A percentile compares a stretch with the other conserved stretches of the same genome.
Conservation (phyloP, 1,140 invertebrate species). For the Drosophila suzukii region DNA sequence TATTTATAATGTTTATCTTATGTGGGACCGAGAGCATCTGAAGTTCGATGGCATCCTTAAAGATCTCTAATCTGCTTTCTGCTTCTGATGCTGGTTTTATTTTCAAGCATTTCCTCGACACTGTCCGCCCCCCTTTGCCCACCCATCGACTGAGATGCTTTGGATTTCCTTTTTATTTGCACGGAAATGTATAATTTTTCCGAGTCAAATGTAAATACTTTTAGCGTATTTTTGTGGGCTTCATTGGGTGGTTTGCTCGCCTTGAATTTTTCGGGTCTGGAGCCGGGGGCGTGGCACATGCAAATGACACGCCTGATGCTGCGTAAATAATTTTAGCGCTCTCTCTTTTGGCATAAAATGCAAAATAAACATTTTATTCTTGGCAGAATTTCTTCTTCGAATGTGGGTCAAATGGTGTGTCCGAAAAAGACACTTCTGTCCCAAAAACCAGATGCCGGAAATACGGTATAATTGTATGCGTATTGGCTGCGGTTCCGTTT, state of each 20-base stretch:
- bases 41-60: slow-evolving; percentile 28
- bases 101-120: slow-evolving; percentile 30
- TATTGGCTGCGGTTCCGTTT: slow-evolving; percentile 25
- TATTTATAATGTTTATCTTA: too few relatives aligned
- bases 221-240: slow-evolving; percentile 78
- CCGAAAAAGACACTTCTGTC: slow-evolving; percentile 16
- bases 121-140: slow-evolving; percentile 9
- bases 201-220: slow-evolving; percentile 82
- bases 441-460: slow-evolving; percentile 28
- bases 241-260: slow-evolving; percentile 57
- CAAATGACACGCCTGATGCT: slow-evolving; percentile 81
- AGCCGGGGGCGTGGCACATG: slow-evolving; percentile 65
- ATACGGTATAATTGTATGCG: slow-evolving; percentile 56
- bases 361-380: slow-evolving; percentile 80
- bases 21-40: slow-evolving; percentile 38
- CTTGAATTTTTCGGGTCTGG: slow-evolving; percentile 1
- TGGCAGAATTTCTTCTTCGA: slow-evolving; percentile 3
- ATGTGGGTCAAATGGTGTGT: slow-evolving; percentile 72
- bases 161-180: slow-evolving; percentile 70
- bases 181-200: slow-evolving; percentile 82
- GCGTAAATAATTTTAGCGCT: slow-evolving; percentile 81
- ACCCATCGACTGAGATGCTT: slow-evolving; percentile 4
- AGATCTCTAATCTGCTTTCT: slow-evolving; percentile 30
- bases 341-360: slow-evolving; percentile 76
- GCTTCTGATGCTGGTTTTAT: slow-evolving; percentile 53